Percentiles rank a stretch among this genome's conserved stretches.
phyloP scores from a whole-genome alignment of 2,888 invertebrate genomes.

The Pardosa pseudoannulata region DNA sequence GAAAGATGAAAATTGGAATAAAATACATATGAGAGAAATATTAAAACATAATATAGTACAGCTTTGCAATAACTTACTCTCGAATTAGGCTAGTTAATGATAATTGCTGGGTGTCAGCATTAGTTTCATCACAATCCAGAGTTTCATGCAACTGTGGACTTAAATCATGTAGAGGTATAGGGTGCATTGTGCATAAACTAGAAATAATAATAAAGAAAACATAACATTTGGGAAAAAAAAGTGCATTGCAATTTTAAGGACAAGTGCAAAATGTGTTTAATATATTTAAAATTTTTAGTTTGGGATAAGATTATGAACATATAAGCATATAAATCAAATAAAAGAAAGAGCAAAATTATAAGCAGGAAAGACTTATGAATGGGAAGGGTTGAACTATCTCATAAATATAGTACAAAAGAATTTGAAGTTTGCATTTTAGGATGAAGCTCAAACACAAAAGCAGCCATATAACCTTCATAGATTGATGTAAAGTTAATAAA shows the following conservation, averaged over 20 bases:
- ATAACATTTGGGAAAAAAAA: background rate
- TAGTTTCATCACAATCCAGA: slow-evolving; percentile 57
- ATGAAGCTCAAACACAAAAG: background rate
- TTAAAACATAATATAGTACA: background rate
- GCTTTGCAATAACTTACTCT: slow-evolving; percentile 58
- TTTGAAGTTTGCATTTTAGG: background rate
- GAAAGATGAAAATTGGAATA: slow-evolving; percentile 23
- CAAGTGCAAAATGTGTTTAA: too few species aligned
- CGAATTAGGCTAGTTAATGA: slow-evolving; percentile 54
- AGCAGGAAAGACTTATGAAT: too few species aligned
- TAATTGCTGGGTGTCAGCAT: slow-evolving; percentile 41
- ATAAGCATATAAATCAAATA: too few species aligned
- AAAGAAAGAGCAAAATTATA: too few species aligned
- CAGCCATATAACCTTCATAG: too few species aligned
- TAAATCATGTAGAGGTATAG: slow-evolving; percentile 65
- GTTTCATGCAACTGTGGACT: slow-evolving; percentile 55
- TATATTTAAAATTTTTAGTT: too few species aligned
- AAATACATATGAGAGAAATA: background rate
- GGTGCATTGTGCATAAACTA: slow-evolving; percentile 69
- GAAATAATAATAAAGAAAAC: slow-evolving; percentile 57
- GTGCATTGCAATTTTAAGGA: too few species aligned
- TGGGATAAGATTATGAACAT: too few species aligned
- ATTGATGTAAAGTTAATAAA: too few species aligned
- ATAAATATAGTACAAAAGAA: background rate
- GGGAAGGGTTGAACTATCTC: too few species aligned